Evolutionary conservation across 2,797 vertebrate species (phyloP), one percentile per base, ranked within the genome.

Genomic region (Sebastiscus tertius): DNA sequence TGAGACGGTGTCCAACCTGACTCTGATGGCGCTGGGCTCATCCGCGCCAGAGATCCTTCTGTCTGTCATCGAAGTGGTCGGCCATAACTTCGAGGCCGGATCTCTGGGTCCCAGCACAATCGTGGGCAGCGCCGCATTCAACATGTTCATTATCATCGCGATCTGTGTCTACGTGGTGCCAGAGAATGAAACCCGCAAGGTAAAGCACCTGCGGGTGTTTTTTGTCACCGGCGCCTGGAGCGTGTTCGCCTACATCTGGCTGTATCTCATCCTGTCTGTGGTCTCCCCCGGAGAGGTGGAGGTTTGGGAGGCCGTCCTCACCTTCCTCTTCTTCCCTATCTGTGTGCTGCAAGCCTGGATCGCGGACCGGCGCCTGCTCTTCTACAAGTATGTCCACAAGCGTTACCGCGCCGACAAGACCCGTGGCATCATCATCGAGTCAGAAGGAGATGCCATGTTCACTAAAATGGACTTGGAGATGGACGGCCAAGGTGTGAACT

Each of bases 91-190:
- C 75, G 92, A 97, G 33, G 94, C 96, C 0, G 97, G 97, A 6
- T 5, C 96, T 72, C 90, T 97, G 80, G 97, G 97, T 8, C 97
- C 97, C 33, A 97, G 96, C 92, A 97, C 97, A 72, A 97, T 97
- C 1, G 96, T 97, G 34, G 97, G 97, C 81, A 97, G 97, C 0
- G 97, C 97, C 5, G 97, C 97, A 0, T 97, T 97, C 86, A 97
- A 97, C 92, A 97, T 97, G 97, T 97, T 97, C 81, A 95, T 97
- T 16, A 97, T 97, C 81, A 97, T 97, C 1, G 97, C 96, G 14
- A 84, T 97, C 81, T 97, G 97, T 34, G 95, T 97, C 66, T 94
- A 95, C 1, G 96, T 97, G 70, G 97, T 97, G 75, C 97, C 97
- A 0, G 97, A 97, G 10, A 96, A 94, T 0, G 96, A 97, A 85